Evolutionary conservation across 92 coral and sea anemone genomes (phyloP).

Genomic region (Palythoa heliodiscus): DNA sequence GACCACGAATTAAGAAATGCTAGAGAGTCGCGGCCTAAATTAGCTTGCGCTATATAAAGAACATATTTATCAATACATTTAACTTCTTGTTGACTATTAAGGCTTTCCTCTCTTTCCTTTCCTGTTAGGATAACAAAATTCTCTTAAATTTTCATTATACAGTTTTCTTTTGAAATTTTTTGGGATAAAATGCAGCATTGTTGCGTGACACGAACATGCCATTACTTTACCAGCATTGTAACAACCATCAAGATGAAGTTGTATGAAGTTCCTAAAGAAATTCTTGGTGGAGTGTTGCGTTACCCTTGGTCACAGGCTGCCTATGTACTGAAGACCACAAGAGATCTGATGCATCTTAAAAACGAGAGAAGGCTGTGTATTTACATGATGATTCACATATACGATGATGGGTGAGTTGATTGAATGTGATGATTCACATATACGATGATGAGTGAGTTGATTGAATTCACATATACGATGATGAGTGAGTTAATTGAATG

Average conservation of each 20-base stretch:
- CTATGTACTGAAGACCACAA: constrained; percentile 55
- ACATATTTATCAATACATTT: too few species aligned
- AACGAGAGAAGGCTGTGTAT: constrained; percentile 69
- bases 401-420: constrained; percentile 67
- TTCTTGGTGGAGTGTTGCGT: constrained; percentile 74
- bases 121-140: too few species aligned
- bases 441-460: too few species aligned
- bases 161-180: too few species aligned
- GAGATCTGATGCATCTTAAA: constrained; percentile 71
- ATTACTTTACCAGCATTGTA: constrained; percentile 60
- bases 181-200: neutral
- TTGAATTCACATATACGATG: too few species aligned
- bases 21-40: too few species aligned
- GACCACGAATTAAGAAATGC: too few species aligned
- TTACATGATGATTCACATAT: constrained; percentile 65
- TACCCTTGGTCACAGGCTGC: constrained; percentile 70
- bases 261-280: constrained; percentile 61
- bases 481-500: too few species aligned
- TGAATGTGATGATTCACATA: neutral
- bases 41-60: too few species aligned
- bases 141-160: too few species aligned
- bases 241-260: constrained; percentile 74
- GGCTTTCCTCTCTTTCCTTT: too few species aligned
- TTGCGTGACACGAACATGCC: neutral
- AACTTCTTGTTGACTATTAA: too few species aligned